Percentiles rank a stretch among this genome's conserved stretches.
These are phyloP conservation scores for Psilanteris sp. DNA, from an alignment of 1,140 invertebrate genomes.

Conservation along the genomic window DNA sequence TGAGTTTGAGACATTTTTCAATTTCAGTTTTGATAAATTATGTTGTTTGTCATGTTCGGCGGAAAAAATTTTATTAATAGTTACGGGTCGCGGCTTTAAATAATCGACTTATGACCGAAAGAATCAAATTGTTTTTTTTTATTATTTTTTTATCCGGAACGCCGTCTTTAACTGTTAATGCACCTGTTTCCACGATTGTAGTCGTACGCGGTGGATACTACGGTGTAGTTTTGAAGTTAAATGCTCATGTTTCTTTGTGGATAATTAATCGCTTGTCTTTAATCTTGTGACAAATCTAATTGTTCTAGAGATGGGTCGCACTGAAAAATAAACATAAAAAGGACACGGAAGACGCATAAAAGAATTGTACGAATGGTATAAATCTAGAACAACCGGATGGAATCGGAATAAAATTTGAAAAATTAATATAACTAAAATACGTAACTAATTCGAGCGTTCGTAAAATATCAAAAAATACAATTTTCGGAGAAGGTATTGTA, in stretches of 20 bases:
- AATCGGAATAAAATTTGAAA: no score
- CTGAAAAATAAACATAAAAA: not conserved
- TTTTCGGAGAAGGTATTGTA: no score
- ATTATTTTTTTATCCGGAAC: no score
- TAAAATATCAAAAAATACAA: no score
- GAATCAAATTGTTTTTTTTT: not conserved
- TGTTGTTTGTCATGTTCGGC: not conserved
- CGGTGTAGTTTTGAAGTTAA: no score
- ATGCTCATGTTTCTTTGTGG: not conserved
- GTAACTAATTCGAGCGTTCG: no score
- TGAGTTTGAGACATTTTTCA: not conserved
- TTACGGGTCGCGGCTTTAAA: no score
- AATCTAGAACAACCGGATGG: no score
- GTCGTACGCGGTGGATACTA: no score
- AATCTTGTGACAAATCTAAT: conserved; percentile 21
- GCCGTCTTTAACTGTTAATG: conserved; percentile 1
- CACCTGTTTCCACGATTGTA: conserved; percentile 24
- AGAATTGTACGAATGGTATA: no score
- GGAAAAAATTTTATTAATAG: conserved; percentile 13
- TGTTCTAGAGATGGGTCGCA: not conserved
- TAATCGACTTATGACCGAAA: not conserved
- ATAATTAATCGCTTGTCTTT: conserved; percentile 13
- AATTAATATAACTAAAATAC: no score
- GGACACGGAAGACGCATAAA: not conserved
- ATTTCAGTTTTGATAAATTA: conserved; percentile 11